Percentiles rank a stretch among this genome's conserved stretches.
These are phyloP conservation scores for Charina bottae DNA, from an alignment of 2,113 vertebrate species.

Conservation along the genomic window DNA sequence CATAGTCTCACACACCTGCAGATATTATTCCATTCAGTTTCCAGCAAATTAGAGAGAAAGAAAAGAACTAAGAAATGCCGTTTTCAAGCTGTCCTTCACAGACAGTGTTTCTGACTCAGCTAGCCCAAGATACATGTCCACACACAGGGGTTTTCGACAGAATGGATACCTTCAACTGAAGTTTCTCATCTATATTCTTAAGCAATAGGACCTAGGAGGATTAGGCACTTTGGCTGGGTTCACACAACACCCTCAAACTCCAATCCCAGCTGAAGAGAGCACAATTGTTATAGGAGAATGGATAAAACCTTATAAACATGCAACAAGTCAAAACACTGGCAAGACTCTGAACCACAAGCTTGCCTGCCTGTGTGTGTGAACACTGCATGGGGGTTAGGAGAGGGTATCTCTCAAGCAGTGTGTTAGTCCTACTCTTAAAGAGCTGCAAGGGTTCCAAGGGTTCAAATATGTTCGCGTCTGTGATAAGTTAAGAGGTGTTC, in stretches of 20 bases:
- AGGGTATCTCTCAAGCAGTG: not conserved
- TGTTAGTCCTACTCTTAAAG: not conserved
- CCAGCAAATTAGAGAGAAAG: not conserved
- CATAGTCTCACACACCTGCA: not conserved
- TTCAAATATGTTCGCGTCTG: not conserved
- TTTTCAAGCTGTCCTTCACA: not conserved
- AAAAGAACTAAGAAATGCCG: not conserved
- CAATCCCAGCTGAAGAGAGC: not conserved
- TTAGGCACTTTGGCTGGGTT: not conserved
- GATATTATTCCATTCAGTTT: not conserved
- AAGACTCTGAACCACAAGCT: not conserved
- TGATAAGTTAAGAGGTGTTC: not conserved
- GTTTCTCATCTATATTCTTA: not conserved
- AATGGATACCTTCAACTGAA: not conserved
- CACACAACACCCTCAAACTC: not conserved
- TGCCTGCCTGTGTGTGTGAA: not conserved
- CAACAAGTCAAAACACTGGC: not conserved
- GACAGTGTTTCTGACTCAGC: not conserved
- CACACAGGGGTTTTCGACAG: not conserved
- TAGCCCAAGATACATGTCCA: not conserved
- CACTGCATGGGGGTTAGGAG: not conserved
- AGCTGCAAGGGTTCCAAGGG: not conserved
- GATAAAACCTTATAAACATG: not conserved
- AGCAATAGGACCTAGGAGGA: not conserved
- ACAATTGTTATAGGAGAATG: not conserved